Conservation (phyloP, 2,797 vertebrate species). For the Muscicapa comitata region DNA sequence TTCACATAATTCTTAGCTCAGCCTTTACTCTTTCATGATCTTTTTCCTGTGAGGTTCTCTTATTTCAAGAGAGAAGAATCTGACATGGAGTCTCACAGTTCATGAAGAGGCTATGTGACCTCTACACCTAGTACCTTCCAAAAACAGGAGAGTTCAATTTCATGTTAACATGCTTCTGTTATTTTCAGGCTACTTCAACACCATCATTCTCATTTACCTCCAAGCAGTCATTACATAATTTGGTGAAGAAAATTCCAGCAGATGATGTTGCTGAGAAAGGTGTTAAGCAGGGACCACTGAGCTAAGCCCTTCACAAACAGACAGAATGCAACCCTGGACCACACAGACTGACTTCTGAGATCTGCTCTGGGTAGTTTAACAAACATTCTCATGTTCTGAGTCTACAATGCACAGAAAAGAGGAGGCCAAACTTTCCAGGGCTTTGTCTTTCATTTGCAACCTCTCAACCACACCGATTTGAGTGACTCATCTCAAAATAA, state of each 20-base stretch:
- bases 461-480: not conserved
- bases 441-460: not conserved
- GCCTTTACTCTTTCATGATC: not conserved
- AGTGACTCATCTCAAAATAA: not conserved
- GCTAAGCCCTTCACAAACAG: not conserved
- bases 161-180: not conserved
- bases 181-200: not conserved
- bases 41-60: not conserved
- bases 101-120: not conserved
- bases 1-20: not conserved
- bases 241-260: not conserved
- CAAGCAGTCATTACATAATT: not conserved
- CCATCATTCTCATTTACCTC: not conserved
- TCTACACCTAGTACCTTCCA: not conserved
- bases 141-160: not conserved
- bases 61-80: not conserved
- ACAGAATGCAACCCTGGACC: not conserved
- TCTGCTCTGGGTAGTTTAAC: not conserved
- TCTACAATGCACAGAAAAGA: not conserved
- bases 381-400: not conserved
- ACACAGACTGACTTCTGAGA: not conserved
- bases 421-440: not conserved
- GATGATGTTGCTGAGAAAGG: fast-evolving
- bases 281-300: not conserved
- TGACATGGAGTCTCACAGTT: not conserved